Percentiles rank a stretch among this genome's conserved stretches.
phyloP scores from a whole-genome alignment of 1,140 invertebrate species.

The Bombus difficillimus region DNA sequence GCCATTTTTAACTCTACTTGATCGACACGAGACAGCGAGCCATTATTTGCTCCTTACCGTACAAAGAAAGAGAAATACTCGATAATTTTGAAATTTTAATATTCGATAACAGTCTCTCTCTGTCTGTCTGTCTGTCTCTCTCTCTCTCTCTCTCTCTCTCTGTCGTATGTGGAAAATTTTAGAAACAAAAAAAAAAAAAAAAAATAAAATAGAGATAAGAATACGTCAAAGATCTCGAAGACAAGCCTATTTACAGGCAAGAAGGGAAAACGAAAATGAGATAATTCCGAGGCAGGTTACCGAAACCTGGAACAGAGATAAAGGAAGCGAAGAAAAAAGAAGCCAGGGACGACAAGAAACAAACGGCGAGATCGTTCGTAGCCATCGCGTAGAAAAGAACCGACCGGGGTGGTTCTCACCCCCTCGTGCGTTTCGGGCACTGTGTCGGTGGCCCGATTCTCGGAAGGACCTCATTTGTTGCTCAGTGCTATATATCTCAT shows the following conservation, averaged over 20 bases:
- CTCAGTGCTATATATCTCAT: slow-evolving; percentile 70
- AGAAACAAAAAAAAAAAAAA: neutral
- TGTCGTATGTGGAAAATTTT: neutral
- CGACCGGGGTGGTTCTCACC: slow-evolving; percentile 78
- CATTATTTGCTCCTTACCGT: neutral
- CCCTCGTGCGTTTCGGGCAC: slow-evolving; percentile 69
- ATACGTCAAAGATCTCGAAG: neutral
- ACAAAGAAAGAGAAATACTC: neutral
- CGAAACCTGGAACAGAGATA: neutral
- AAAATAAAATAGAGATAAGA: neutral
- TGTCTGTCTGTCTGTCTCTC: no score
- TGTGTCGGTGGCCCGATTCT: slow-evolving; percentile 83
- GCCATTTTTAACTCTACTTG: neutral
- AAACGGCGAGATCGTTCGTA: slow-evolving; percentile 54
- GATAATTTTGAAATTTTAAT: neutral
- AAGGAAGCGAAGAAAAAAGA: neutral
- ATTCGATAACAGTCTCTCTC: no score
- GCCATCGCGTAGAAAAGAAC: slow-evolving; percentile 47
- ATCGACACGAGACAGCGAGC: neutral
- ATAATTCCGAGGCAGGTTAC: slow-evolving; percentile 27
- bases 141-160: no score
- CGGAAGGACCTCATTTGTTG: slow-evolving; percentile 83
- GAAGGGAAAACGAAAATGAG: slow-evolving; percentile 14
- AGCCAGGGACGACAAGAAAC: slow-evolving; percentile 15
- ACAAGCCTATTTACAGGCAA: neutral